Percentiles rank a stretch among this genome's conserved stretches.
Evolutionary conservation across 2,888 invertebrate genomes (phyloP).

Genomic region (Microctonus brassicae): DNA sequence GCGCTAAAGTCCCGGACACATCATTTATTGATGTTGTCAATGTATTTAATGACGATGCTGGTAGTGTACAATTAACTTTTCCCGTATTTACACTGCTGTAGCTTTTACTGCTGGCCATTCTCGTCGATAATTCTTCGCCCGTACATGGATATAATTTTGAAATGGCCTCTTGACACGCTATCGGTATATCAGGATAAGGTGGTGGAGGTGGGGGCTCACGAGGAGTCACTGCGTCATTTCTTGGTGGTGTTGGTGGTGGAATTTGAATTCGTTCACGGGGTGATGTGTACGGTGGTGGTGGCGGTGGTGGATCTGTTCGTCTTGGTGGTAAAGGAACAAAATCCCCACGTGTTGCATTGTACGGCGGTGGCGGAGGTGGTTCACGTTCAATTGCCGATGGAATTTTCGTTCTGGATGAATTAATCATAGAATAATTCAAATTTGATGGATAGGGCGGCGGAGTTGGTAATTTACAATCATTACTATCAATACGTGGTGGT

Average conservation of each 20-base stretch:
- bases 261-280: constrained; percentile 57
- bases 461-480: constrained; percentile 69
- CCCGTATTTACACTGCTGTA: constrained; percentile 27
- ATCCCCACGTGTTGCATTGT: constrained; percentile 77
- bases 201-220: constrained; percentile 76
- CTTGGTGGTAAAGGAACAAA: constrained; percentile 75
- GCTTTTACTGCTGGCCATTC: constrained; percentile 26
- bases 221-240: constrained; percentile 71
- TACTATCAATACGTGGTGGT: constrained; percentile 78
- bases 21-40: constrained; percentile 14
- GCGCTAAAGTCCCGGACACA: constrained; percentile 72
- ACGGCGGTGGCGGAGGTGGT: constrained; percentile 79
- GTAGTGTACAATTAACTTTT: background rate
- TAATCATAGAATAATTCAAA: constrained; percentile 56
- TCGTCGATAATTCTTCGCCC: constrained; percentile 42
- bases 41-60: constrained; percentile 3
- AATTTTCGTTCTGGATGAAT: constrained; percentile 49
- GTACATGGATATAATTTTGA: constrained; percentile 50
- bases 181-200: constrained; percentile 71
- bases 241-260: constrained; percentile 67
- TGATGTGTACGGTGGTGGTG: constrained; percentile 67
- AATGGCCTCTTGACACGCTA: constrained; percentile 51
- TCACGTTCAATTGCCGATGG: constrained; percentile 52
- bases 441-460: constrained; percentile 69
- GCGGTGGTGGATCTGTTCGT: constrained; percentile 76